Percentiles rank a stretch among this genome's conserved stretches.
These are phyloP conservation scores for Pollenia labialis DNA, from an alignment of 2,888 invertebrate species.

Conservation along the genomic window DNA sequence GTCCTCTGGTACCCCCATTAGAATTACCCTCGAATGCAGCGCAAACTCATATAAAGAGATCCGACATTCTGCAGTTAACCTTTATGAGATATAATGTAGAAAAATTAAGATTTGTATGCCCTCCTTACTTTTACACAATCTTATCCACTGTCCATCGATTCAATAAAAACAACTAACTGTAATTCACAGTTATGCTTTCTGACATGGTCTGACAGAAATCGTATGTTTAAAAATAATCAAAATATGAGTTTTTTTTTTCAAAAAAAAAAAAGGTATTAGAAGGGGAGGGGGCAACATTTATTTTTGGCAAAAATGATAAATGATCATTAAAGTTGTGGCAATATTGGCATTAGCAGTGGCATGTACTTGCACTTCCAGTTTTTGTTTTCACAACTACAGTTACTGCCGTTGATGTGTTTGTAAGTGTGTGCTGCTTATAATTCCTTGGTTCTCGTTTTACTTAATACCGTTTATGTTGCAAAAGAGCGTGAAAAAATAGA, in stretches of 20 bases:
- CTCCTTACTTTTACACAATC: background rate
- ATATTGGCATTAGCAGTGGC: slow-evolving; percentile 39
- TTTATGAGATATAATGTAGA: too few species aligned
- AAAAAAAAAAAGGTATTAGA: too few species aligned
- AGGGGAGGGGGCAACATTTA: slow-evolving; percentile 31
- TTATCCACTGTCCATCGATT: slow-evolving; percentile 32
- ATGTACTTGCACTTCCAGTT: slow-evolving; percentile 15
- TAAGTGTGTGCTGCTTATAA: background rate
- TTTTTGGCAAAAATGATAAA: slow-evolving; percentile 71
- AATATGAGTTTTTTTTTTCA: slow-evolving; percentile 21
- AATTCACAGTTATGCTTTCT: slow-evolving; percentile 63
- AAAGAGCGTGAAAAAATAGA: slow-evolving; percentile 8
- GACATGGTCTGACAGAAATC: slow-evolving; percentile 70
- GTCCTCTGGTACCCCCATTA: too few species aligned
- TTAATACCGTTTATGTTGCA: slow-evolving; percentile 60
- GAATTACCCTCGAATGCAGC: too few species aligned
- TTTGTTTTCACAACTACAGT: background rate
- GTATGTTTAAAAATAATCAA: slow-evolving; percentile 67
- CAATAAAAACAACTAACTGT: slow-evolving; percentile 48
- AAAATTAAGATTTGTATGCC: too few species aligned
- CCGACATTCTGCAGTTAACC: too few species aligned
- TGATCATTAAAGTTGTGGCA: slow-evolving; percentile 69
- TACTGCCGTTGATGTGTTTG: background rate
- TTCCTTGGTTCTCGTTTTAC: slow-evolving; percentile 2
- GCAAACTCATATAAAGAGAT: too few species aligned